Evolutionary conservation across 2,888 invertebrate species (phyloP), one percentile per base, ranked within the genome.

Genomic region (Chelonus formosanus): DNA sequence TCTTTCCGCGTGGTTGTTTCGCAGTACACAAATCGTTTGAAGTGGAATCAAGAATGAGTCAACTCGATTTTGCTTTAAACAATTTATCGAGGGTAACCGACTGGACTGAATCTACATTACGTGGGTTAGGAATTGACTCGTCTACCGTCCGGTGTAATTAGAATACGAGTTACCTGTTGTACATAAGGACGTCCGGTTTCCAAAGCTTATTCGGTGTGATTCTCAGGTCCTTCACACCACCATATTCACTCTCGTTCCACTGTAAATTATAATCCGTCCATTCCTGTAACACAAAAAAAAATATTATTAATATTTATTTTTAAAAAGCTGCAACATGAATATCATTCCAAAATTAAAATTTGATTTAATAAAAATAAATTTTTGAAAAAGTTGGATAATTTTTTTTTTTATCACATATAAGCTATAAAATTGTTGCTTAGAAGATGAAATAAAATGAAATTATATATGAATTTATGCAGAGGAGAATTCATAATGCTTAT

Each of bases 111-210:
- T n/a, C 47, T 35, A 47, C n/a, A 58, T 48, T 10, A 35, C 48
- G 5, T 6, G 2, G 59, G 10, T 48, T 48, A 47, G 36, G 59
- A 43, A 55, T 60, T 50, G 6, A 44, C 6, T 52, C 31, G 52
- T 53, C 8, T 53, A 40, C 20, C 44, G 61, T 31, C 10, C 43
- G 44, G 32, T 47, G 6, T 53, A 62, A 67, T 67, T 67, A 48
- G 63, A 73, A 75, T 73, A 72, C 68, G 73, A 66, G 78, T 89
- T 88, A 97, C 97, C 98, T 98, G 91, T 99, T 99, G 87, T 98
- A 99, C 94, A 99, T 96, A 74, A 99, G 93, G 79, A 99, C 95
- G 87, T 99, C 98, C 72, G 99, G 98, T 85, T 95, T 96, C 99
- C 99, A 99, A 72, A 99, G 89, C 84, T 94, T 93, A 86, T 93